phyloP scores from a whole-genome alignment of 2,888 invertebrate genomes.

The Dermolepida albohirtum region DNA sequence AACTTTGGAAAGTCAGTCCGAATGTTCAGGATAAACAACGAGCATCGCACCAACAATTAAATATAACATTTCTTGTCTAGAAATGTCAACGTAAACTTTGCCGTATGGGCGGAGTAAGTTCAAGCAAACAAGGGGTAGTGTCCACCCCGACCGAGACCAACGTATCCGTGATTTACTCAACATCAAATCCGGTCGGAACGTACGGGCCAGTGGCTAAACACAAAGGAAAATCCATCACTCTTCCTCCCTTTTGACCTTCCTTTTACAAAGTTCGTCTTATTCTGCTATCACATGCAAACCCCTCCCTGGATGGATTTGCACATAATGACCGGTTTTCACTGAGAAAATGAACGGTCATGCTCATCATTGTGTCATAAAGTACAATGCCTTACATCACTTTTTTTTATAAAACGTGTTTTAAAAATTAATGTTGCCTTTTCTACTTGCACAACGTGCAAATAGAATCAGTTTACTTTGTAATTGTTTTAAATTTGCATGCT shows the following conservation, averaged over 20 bases:
- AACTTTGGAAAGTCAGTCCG: neutral
- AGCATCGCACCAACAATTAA: slow-evolving; percentile 26
- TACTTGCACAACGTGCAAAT: too few relatives aligned
- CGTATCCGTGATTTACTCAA: slow-evolving; percentile 58
- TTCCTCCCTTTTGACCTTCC: slow-evolving; percentile 58
- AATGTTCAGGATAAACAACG: slow-evolving; percentile 15
- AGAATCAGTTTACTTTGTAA: too few relatives aligned
- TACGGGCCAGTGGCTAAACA: slow-evolving; percentile 61
- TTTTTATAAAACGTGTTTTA: neutral
- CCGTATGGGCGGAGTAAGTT: slow-evolving; percentile 47
- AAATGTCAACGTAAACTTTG: slow-evolving; percentile 51
- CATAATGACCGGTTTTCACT: slow-evolving; percentile 34
- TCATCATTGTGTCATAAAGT: slow-evolving; percentile 18
- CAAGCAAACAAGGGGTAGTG: slow-evolving; percentile 49
- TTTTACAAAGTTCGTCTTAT: slow-evolving; percentile 42
- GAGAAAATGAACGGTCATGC: slow-evolving; percentile 15
- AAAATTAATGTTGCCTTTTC: too few relatives aligned
- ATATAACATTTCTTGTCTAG: slow-evolving; percentile 42
- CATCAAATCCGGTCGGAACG: slow-evolving; percentile 58
- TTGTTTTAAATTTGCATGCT: too few relatives aligned
- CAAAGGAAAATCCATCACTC: slow-evolving; percentile 61
- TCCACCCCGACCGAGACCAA: slow-evolving; percentile 51
- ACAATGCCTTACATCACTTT: slow-evolving; percentile 9
- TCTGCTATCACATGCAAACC: slow-evolving; percentile 43
- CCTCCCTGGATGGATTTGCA: slow-evolving; percentile 46